Evolutionary conservation across 2,113 vertebrate genomes (phyloP), one percentile per base, ranked within the genome.

Genomic region (Euleptes europaea): DNA sequence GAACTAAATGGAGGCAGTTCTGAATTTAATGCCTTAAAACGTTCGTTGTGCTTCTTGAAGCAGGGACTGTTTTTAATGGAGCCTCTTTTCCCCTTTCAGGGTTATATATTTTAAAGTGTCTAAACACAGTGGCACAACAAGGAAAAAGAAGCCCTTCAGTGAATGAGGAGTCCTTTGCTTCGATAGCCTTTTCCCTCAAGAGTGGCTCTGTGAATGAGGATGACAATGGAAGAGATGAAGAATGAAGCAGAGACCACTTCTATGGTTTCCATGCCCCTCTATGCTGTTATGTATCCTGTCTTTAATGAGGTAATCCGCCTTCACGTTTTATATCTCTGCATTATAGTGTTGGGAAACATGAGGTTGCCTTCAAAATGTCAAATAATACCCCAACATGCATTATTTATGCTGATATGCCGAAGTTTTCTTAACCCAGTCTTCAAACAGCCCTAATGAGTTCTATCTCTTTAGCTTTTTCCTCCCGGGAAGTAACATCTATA

Each of bases 221-320:
- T 99, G 98, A 98, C 97, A 98, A 98, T 98, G 98, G 97, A 98
- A 97, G 97, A 98, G 97, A 97, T 97, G 97, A 99, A 97, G 97
- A 98, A 98, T 97, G 97, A 98, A 97, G 97, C 97, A 88, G 97
- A 98, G 95, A 96, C 95, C 88, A 97, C 97, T 97, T 98, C 97
- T 88, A 96, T 97, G 94, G 97, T 97, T 97, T 98, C 97, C 94
- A 98, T 99, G 98, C 97, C 98, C 81, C 97, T 99, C 80, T 98
- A 98, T 94, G 96, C 96, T 65, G 97, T 98, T 66, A 99, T 99
- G 98, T 98, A 98, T 94, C 98, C 98, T 67, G 98, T 99, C n/a
- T 98, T 98, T 93, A 98, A 97, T 79, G 97, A 98, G 98, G 98
- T 98, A 92, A 91, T 2, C 2, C 9, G 0, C 44, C 23, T 67